phyloP scores from a whole-genome alignment of 2,888 invertebrate genomes.

The Drosophila barbarae region DNA sequence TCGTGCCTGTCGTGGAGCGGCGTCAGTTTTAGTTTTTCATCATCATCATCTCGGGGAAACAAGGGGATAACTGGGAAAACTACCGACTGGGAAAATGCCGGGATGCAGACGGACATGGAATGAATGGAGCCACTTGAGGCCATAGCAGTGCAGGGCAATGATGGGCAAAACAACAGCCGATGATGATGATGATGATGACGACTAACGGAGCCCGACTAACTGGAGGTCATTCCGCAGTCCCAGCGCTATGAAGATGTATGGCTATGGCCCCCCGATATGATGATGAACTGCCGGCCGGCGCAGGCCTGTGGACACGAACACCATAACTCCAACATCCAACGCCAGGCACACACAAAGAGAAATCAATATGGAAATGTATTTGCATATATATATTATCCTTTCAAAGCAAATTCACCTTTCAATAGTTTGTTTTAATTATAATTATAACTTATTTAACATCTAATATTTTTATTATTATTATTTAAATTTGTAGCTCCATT shows the following conservation, averaged over 20 bases:
- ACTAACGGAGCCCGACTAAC: conserved; percentile 51
- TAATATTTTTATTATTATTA: neutral
- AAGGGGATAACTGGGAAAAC: conserved; percentile 1
- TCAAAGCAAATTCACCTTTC: neutral
- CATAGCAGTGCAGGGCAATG: conserved; percentile 61
- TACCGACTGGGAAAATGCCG: conserved; percentile 24
- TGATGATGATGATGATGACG: conserved; percentile 21
- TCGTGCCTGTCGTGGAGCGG: conserved; percentile 61
- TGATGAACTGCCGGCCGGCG: conserved; percentile 48
- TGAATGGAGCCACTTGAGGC: conserved; percentile 71
- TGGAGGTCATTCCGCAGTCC: conserved; percentile 62
- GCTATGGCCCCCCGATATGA: conserved; percentile 45
- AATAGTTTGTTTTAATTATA: too few relatives aligned
- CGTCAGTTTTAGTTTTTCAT: conserved; percentile 64
- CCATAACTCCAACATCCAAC: conserved; percentile 11
- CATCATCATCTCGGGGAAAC: conserved; percentile 36
- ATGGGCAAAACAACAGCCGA: conserved; percentile 41
- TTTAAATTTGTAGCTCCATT: neutral
- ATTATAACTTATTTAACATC: too few relatives aligned
- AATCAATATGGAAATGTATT: neutral
- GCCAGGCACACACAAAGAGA: conserved; percentile 8
- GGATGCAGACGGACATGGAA: conserved; percentile 41
- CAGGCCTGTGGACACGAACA: conserved; percentile 23
- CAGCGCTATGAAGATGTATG: conserved; percentile 62
- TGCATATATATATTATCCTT: too few relatives aligned